Evolutionary conservation across 2,888 invertebrate species (phyloP).

Genomic region (Drosophila austrosaltans): DNA sequence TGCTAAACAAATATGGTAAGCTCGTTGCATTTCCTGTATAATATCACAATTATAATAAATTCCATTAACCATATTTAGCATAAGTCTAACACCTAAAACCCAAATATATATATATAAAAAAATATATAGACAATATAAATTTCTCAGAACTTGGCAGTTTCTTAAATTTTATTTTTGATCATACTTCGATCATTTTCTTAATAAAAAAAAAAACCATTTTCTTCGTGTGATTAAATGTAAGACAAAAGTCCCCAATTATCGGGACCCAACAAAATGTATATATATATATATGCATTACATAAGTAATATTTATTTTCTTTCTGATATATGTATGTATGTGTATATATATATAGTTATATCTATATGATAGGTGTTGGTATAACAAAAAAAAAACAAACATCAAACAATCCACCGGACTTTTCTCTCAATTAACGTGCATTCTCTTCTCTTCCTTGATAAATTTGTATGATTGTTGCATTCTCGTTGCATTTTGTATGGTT

Average conservation of each 20-base stretch:
- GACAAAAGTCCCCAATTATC: conserved; percentile 36
- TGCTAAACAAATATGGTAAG: no score
- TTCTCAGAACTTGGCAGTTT: conserved; percentile 40
- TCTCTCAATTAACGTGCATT: conserved; percentile 38
- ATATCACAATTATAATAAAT: no score
- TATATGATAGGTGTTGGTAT: conserved; percentile 67
- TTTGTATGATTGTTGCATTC: not conserved
- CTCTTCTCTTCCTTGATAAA: conserved; percentile 40
- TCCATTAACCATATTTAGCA: not conserved
- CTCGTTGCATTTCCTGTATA: no score
- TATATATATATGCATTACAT: conserved; percentile 45
- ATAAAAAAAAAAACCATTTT: conserved; percentile 75
- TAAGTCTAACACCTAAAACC: conserved; percentile 8
- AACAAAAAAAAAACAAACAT: conserved; percentile 57
- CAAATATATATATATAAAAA: not conserved
- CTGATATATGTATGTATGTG: conserved; percentile 50
- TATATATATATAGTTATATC: conserved; percentile 53
- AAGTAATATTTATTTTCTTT: conserved; percentile 40
- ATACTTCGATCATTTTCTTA: conserved; percentile 50
- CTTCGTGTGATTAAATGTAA: conserved; percentile 67
- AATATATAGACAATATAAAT: conserved; percentile 12
- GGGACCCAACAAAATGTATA: conserved; percentile 51
- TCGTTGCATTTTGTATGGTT: conserved; percentile 2
- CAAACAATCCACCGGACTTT: conserved; percentile 19
- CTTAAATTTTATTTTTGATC: conserved; percentile 63